Base-by-base conservation (phyloP, 2,113 vertebrate genomes). In the Australoheros scitulus region DNA sequence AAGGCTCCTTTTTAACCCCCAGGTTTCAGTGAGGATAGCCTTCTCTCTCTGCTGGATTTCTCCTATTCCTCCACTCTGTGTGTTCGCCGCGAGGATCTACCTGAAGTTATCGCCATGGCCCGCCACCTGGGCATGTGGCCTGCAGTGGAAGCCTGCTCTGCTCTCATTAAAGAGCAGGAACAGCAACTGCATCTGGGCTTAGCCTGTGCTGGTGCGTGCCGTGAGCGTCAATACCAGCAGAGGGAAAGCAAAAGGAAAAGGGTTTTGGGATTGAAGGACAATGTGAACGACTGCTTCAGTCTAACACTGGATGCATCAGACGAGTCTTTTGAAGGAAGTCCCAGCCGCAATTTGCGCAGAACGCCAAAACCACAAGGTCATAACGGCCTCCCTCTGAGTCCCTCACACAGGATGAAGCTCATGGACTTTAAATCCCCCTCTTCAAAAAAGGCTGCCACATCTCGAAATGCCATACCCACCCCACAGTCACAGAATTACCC, bases 101-200 rank as follows among this genome's bases (percentile, higher is more conserved):
- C 93, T 1, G 96, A 96, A 87, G 95, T 96, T 76, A 94, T 93
- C 76, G 88, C 96, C 60, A 94, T 96, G 94, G 96, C 96, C 41
- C 95, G 95, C 34, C 96, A 96, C 89, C 90, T 96, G 61, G 94
- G 96, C 80, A 96, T 96, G 95, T 96, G 96, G 96, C 94, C 91
- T 6, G 96, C 95, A 3, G 92, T 96, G 81, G 96, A 96, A 60
- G 95, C 95, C 76, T 96, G 96, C 87, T 90, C 89, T 2, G 95
- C 94, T 68, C 92, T 96, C 52, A 94, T 95, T 87, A 95, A 87
- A 68, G 95, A 96, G 78, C 93, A 94, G 84, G 92, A 91, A 26
- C 68, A 84, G 58, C 79, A 79, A 11, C 86, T 81, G 18, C 81
- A 74, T 70, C 88, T 84, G 7, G 52, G 68, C 24, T 75, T 85